Evolutionary conservation across 2,888 invertebrate species (phyloP).

Genomic region (Pachliopta kotzebuea): DNA sequence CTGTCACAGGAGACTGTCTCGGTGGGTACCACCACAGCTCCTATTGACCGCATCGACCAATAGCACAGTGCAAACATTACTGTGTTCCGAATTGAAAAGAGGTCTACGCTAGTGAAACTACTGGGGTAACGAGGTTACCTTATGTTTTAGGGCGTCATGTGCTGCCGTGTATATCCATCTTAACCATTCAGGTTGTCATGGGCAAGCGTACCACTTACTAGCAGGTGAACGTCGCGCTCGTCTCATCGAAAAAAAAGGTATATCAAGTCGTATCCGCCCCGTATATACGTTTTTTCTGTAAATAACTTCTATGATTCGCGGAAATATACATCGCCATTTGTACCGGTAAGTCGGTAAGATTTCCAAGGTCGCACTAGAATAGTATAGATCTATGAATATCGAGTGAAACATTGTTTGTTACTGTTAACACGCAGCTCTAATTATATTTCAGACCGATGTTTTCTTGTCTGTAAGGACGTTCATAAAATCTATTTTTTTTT

Average conservation of each 20-base stretch:
- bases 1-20: no score
- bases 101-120: no score
- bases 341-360: constrained; percentile 51
- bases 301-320: neutral
- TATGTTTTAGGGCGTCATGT: no score
- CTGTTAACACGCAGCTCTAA: constrained; percentile 55
- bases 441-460: constrained; percentile 51
- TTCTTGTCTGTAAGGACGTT: constrained; percentile 41
- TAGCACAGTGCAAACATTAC: no score
- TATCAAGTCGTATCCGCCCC: neutral
- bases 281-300: neutral
- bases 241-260: neutral
- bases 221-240: no score
- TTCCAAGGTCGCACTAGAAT: constrained; percentile 64
- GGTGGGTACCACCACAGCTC: no score
- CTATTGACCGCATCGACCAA: no score
- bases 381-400: constrained; percentile 56
- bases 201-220: no score
- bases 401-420: constrained; percentile 55
- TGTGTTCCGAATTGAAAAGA: no score
- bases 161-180: no score
- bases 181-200: no score
- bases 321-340: constrained; percentile 37
- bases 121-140: no score
- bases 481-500: constrained; percentile 41